phyloP scores from a whole-genome alignment of 2,888 invertebrate genomes.

The Machimus atricapillus region DNA sequence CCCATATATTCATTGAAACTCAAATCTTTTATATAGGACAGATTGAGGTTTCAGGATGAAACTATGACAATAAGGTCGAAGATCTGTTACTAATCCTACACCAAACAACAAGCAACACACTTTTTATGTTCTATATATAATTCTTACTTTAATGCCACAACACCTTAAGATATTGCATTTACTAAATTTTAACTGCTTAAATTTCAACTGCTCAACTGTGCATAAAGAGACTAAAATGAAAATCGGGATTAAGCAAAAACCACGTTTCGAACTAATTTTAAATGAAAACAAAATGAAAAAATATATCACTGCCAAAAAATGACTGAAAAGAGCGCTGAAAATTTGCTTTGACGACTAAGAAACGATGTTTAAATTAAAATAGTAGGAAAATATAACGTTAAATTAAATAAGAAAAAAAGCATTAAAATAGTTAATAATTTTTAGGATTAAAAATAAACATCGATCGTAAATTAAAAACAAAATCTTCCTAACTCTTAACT shows the following conservation, averaged over 20 bases:
- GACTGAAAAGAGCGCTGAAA: slow-evolving; percentile 34
- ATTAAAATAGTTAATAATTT: slow-evolving; percentile 25
- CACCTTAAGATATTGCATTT: neutral
- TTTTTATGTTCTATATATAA: neutral
- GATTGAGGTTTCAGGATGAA: no score
- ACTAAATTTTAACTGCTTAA: neutral
- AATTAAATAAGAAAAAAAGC: neutral
- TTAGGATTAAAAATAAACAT: neutral
- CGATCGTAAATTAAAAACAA: neutral
- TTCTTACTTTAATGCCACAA: neutral
- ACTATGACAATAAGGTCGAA: no score
- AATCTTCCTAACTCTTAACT: neutral
- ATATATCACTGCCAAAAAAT: slow-evolving; percentile 41
- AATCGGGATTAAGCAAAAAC: neutral
- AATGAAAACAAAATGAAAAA: slow-evolving; percentile 19
- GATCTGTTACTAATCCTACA: neutral
- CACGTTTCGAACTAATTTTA: neutral
- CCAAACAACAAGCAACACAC: neutral
- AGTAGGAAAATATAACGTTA: slow-evolving; percentile 30
- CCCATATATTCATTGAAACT: no score
- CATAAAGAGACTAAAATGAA: neutral
- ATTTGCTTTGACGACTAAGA: slow-evolving; percentile 29
- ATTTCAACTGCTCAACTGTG: neutral
- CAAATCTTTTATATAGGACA: no score
- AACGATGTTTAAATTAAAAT: slow-evolving; percentile 24